Evolutionary conservation across 2,888 invertebrate species (phyloP).

Genomic region (Hylaea fasciaria): DNA sequence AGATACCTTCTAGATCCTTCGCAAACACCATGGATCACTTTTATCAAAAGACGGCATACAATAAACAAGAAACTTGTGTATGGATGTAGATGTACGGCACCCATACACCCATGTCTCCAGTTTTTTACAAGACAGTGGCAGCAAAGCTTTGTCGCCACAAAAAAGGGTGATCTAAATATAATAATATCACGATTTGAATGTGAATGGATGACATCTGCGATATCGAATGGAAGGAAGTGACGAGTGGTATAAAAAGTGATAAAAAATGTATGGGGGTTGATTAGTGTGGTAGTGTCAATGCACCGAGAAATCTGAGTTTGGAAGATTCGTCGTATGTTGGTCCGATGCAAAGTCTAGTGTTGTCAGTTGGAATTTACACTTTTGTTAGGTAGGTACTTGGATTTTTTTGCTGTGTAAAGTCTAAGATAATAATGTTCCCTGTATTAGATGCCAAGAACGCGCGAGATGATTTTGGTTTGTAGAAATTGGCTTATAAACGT

Average conservation of each 20-base stretch:
- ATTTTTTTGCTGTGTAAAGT: too few relatives aligned
- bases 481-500: too few relatives aligned
- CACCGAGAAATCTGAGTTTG: constrained; percentile 12
- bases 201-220: constrained; percentile 71
- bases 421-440: too few relatives aligned
- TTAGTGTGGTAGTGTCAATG: constrained; percentile 48
- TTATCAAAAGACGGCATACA: constrained; percentile 6
- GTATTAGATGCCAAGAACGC: too few relatives aligned
- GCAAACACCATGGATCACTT: constrained; percentile 1
- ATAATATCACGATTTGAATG: constrained; percentile 71
- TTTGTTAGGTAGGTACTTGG: too few relatives aligned
- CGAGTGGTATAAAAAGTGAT: constrained; percentile 48
- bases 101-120: constrained; percentile 21
- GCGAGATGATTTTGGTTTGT: too few relatives aligned
- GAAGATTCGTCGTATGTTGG: neutral
- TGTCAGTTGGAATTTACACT: too few relatives aligned
- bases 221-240: constrained; percentile 69
- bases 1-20: too few relatives aligned
- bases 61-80: constrained; percentile 3
- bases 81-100: constrained; percentile 19
- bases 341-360: too few relatives aligned
- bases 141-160: constrained; percentile 43
- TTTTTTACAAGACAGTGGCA: constrained; percentile 46
- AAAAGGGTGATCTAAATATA: constrained; percentile 76
- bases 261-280: constrained; percentile 58